A percentile compares a stretch with the other conserved stretches of the same genome.
Conservation (phyloP, 2,797 vertebrate genomes). For the Parambassis ranga region DNA sequence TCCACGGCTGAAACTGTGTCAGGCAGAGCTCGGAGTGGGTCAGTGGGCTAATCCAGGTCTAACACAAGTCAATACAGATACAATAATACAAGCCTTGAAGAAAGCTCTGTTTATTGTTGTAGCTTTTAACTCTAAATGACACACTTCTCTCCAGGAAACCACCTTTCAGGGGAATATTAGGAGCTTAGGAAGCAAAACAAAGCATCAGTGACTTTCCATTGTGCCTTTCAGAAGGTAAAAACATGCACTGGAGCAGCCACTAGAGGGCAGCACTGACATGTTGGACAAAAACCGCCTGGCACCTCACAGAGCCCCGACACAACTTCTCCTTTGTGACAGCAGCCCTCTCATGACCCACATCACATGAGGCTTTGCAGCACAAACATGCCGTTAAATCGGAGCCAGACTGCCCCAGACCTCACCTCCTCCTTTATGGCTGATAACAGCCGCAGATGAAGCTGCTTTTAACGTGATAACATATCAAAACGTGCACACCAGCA, state of each 20-base stretch:
- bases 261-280: slow-evolving; percentile 62
- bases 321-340: slow-evolving; percentile 15
- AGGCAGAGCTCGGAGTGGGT: slow-evolving; percentile 19
- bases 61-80: too few relatives aligned
- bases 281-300: neutral
- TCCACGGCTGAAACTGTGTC: slow-evolving; percentile 4
- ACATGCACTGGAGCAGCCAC: slow-evolving; percentile 42
- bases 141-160: too few relatives aligned
- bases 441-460: neutral
- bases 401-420: neutral
- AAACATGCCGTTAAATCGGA: slow-evolving; percentile 1
- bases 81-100: too few relatives aligned
- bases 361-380: slow-evolving; percentile 38
- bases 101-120: too few relatives aligned
- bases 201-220: too few relatives aligned
- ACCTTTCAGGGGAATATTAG: too few relatives aligned
- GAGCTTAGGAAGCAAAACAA: too few relatives aligned
- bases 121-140: too few relatives aligned
- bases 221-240: too few relatives aligned
- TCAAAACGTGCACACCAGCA: slow-evolving; percentile 33
- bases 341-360: slow-evolving; percentile 23
- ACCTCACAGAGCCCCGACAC: neutral
- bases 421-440: neutral
- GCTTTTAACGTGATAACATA: slow-evolving; percentile 12
- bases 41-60: slow-evolving; percentile 46